Evolutionary conservation across 2,888 invertebrate genomes (phyloP), one percentile per base, ranked within the genome.

Genomic region (Polydrusus cervinus): DNA sequence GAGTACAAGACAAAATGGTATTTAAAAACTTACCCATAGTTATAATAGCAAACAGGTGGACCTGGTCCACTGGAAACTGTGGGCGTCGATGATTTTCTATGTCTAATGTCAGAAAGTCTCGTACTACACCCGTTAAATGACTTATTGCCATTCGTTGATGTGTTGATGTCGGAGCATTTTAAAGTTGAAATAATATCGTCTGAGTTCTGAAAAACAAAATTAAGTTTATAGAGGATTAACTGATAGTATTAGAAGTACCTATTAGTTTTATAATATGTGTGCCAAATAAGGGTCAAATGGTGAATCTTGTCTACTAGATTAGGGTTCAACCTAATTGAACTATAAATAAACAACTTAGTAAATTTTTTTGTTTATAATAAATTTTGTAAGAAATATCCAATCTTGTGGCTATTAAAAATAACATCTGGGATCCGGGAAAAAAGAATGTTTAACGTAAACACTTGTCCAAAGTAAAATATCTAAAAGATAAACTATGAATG

Each of bases 21-120:
- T 62, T 10, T 10, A 18, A 13, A 34, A 61, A 79, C 87, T 86
- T 83, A 90, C 90, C 89, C 90, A 86, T 90, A 90, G 81, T 90
- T 90, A 81, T 89, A 90, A 82, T 90, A 90, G 78, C 82, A 81
- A 65, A 89, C 89, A 30, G 90, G 85, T 65, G 85, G 84, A 79
- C 85, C 85, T 14, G 85, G 84, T 65, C 86, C 83, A 77, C 84
- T 83, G 43, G 85, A 83, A 70, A 84, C 81, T 75, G 82, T 82
- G 20, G 86, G 85, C 18, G 83, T 80, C 6, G 86, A 86, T 61
- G 83, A 81, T 78, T 86, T 86, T 75, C 86, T 80, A 55, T 79
- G 75, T 71, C 83, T 81, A 64, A 80, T 88, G 88, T 78, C 88
- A 83, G 78, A 84, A 14, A 40, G 13, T 18, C 57, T 74, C 62